Percentiles rank a stretch among this genome's conserved stretches.
Conservation (phyloP, 1,140 invertebrate species). For the Drosophila kikkawai region DNA sequence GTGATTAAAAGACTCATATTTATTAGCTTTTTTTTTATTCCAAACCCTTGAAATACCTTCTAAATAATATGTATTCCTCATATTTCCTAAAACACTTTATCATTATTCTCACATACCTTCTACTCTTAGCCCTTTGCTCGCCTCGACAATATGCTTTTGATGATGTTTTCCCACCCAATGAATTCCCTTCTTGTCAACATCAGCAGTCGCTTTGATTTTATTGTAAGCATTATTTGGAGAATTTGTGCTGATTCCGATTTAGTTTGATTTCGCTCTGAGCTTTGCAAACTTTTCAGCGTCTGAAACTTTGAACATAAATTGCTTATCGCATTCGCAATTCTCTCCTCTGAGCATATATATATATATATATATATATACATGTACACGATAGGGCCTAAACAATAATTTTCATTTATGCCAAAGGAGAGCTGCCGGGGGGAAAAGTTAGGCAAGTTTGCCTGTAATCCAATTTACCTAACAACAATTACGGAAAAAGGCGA, state of each 20-base stretch:
- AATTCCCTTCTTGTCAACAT: constrained; percentile 32
- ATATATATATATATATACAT: not conserved
- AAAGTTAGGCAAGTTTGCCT: constrained; percentile 47
- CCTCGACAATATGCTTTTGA: constrained; percentile 49
- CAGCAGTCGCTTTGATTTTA: constrained; percentile 46
- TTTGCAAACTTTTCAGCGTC: constrained; percentile 63
- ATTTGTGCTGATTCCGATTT: constrained; percentile 69
- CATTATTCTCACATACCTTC: not conserved
- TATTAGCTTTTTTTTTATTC: no score
- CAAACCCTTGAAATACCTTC: no score
- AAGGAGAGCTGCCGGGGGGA: not conserved
- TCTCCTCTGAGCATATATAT: constrained; percentile 12
- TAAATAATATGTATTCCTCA: no score
- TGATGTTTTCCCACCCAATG: constrained; percentile 20
- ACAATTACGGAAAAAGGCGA: constrained; percentile 74
- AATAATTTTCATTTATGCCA: constrained; percentile 65
- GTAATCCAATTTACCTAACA: constrained; percentile 81
- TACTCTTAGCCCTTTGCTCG: not conserved
- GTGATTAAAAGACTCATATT: no score
- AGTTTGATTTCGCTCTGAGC: constrained; percentile 68
- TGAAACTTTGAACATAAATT: constrained; percentile 76
- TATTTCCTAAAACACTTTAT: not conserved
- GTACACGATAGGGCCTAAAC: constrained; percentile 33
- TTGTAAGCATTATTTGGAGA: constrained; percentile 68
- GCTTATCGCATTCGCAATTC: constrained; percentile 62